phyloP scores from a whole-genome alignment of 2,888 invertebrate species.

The Allolobophora icterica region DNA sequence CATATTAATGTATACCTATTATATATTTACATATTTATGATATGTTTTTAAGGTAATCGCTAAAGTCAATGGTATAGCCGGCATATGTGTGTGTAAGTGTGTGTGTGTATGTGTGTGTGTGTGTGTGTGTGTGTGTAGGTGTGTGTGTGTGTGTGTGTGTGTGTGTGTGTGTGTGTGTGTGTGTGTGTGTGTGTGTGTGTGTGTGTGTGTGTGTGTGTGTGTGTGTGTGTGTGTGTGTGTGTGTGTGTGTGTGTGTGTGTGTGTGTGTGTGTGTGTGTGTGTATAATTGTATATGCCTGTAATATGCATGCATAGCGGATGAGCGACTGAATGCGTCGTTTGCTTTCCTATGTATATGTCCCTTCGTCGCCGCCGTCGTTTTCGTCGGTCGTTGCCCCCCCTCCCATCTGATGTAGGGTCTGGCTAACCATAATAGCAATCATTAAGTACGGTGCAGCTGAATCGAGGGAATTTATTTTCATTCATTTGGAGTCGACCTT shows the following conservation, averaged over 20 bases:
- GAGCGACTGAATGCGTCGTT: neutral
- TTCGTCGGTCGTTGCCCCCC: neutral
- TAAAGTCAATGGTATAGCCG: neutral
- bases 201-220: too few species aligned
- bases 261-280: conserved; percentile 15
- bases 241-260: neutral
- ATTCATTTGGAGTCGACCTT: neutral
- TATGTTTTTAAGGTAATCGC: neutral
- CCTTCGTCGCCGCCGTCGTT: neutral
- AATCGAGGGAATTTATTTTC: neutral
- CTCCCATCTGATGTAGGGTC: too few species aligned
- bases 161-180: too few species aligned
- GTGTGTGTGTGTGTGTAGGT: conserved; percentile 29
- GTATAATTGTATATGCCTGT: too few species aligned
- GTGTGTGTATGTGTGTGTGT: conserved; percentile 24
- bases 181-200: too few species aligned
- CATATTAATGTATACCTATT: too few species aligned
- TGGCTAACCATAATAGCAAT: neutral
- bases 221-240: too few species aligned
- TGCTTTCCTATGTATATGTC: neutral
- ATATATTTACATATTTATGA: too few species aligned
- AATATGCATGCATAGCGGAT: neutral
- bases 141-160: conserved; percentile 32
- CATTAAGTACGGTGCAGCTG: neutral
- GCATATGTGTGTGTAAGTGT: too few species aligned